Percentiles rank a stretch among this genome's conserved stretches.
Conservation (phyloP, 2,113 vertebrate genomes). For the Pteronura brasiliensis region DNA sequence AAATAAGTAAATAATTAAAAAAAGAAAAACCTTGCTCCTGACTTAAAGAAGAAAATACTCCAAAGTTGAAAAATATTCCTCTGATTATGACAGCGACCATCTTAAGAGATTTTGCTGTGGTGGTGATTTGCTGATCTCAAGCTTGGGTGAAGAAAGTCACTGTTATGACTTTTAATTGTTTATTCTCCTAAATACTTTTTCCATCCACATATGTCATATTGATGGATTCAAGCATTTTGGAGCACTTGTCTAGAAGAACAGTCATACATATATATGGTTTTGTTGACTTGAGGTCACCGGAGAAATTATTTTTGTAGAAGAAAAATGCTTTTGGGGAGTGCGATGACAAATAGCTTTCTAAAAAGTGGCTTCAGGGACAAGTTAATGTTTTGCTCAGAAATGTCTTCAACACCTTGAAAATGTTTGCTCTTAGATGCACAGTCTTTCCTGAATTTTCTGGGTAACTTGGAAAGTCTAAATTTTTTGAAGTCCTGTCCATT, state of each 20-base stretch:
- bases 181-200: neutral
- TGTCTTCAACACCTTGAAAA: conserved; percentile 26
- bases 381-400: neutral
- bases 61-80: neutral
- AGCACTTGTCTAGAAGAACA: neutral
- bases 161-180: neutral
- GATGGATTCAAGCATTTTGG: neutral
- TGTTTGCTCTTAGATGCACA: neutral
- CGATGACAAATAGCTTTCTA: neutral
- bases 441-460: neutral
- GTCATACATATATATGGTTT: neutral
- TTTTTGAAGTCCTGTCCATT: neutral
- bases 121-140: neutral
- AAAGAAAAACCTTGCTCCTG: neutral
- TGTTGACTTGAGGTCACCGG: neutral
- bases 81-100: neutral
- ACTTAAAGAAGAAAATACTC: neutral
- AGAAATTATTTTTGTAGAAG: conserved; percentile 9
- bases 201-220: neutral
- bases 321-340: neutral
- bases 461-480: conserved; percentile 7
- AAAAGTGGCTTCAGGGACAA: neutral
- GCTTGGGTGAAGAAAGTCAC: neutral
- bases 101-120: neutral
- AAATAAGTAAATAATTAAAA: too few species aligned